phyloP scores from a whole-genome alignment of 2,888 invertebrate genomes.

The Amphipoea lucens region DNA sequence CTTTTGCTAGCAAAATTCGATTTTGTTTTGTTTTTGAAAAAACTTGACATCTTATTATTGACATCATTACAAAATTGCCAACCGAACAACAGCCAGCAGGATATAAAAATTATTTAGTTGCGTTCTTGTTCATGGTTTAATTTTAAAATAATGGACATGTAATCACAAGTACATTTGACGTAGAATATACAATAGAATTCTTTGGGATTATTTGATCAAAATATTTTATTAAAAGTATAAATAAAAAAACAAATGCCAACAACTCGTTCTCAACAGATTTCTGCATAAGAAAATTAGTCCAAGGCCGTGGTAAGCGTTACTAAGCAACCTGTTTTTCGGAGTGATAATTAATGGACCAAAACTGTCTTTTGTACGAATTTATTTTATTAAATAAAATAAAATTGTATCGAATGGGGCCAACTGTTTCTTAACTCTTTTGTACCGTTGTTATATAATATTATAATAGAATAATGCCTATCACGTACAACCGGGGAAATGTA shows the following conservation, averaged over 20 bases:
- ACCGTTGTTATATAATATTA: slow-evolving; percentile 65
- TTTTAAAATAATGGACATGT: background rate
- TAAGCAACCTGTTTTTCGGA: slow-evolving; percentile 76
- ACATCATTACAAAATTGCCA: slow-evolving; percentile 37
- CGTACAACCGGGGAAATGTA: slow-evolving; percentile 87
- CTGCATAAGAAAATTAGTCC: background rate
- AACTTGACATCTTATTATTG: slow-evolving; percentile 22
- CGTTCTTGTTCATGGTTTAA: slow-evolving; percentile 40
- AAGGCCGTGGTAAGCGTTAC: slow-evolving; percentile 68
- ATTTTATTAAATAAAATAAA: slow-evolving; percentile 74
- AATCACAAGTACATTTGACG: background rate
- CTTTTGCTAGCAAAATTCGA: slow-evolving; percentile 32
- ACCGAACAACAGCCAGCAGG: slow-evolving; percentile 23
- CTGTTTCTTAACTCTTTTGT: slow-evolving; percentile 66
- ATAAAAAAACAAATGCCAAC: background rate
- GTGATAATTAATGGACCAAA: slow-evolving; percentile 81
- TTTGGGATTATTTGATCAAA: background rate
- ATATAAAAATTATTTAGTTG: slow-evolving; percentile 19
- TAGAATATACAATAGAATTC: background rate
- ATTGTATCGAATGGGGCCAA: slow-evolving; percentile 81
- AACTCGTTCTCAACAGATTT: background rate
- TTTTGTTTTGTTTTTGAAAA: slow-evolving; percentile 59
- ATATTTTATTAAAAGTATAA: background rate
- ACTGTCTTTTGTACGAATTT: slow-evolving; percentile 86
- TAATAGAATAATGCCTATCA: slow-evolving; percentile 84